Base-by-base conservation (phyloP, 2,888 invertebrate species). In the Gastracanthus pulcherrimus region DNA sequence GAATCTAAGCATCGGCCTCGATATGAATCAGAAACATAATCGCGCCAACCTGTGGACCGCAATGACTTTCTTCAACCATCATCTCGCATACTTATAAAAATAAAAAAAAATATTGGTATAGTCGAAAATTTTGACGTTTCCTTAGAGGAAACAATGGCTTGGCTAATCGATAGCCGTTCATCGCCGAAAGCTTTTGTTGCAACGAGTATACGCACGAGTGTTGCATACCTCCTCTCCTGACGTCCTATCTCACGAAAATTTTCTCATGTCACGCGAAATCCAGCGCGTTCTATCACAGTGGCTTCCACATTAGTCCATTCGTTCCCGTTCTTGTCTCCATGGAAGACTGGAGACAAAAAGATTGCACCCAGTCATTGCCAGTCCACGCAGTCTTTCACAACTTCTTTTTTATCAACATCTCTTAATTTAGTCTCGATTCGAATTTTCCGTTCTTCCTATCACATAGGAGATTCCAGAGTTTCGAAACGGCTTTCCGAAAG, bases 201-300 rank as follows among this genome's bases (percentile, higher is more conserved):
- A n/a, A n/a, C 29, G 38, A 11, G 45, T 41, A 31, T 26, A 41
- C 72, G 45, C 64, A 29, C 31, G n/a, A n/a, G n/a, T n/a, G n/a
- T n/a, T 23, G n/a, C 26, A 16, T 19, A n/a, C n/a, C n/a, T n/a
- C n/a, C n/a, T n/a, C n/a, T n/a, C n/a, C n/a, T n/a, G n/a, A n/a
- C n/a, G n/a, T n/a, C n/a, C n/a, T n/a, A n/a, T n/a, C 29, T 66
- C 38, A 26, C 76, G 67, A 70, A 79, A 62, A 82, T 79, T 80
- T 80, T 41, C 66, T 75, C 70, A 58, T 67, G 31, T 58, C n/a
- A 55, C 76, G 79, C 82, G 82, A 76, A 69, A 82, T 60, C 82
- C 80, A 82, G 82, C 82, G 77, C 80, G 82, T 77, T 82, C 81
- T 86, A 86, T 86, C 86, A 86, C 86, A 86, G 86, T 84, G 76